phyloP scores from a whole-genome alignment of 2,797 vertebrate species.

The Intellagama lesueurii region DNA sequence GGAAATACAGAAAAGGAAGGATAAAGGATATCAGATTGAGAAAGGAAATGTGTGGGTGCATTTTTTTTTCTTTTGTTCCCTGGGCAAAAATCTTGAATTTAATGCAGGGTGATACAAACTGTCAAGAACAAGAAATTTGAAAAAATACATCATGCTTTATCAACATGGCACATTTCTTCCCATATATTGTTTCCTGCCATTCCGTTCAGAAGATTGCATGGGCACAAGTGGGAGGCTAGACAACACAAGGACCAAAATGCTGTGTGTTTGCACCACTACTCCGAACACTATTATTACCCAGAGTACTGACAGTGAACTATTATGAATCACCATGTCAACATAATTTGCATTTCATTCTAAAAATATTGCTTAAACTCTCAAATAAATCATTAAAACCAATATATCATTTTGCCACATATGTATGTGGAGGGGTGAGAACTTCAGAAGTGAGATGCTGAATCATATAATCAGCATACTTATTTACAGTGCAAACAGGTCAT shows the following conservation, averaged over 20 bases:
- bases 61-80: not conserved
- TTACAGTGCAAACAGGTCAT: not conserved
- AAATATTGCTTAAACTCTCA: slow-evolving; percentile 15
- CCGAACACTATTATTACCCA: not conserved
- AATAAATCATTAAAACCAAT: slow-evolving; percentile 12
- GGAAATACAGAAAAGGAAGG: not conserved
- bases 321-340: slow-evolving; percentile 33
- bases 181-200: not conserved
- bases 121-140: not conserved
- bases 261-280: slow-evolving; percentile 6
- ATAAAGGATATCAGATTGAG: not conserved
- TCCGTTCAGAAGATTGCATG: not conserved
- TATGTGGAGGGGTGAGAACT: not conserved
- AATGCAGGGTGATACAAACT: slow-evolving; percentile 2
- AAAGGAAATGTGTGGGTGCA: not conserved
- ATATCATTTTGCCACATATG: not conserved
- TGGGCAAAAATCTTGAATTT: not conserved
- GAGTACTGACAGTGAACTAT: slow-evolving; percentile 4
- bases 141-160: not conserved
- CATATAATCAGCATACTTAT: not conserved
- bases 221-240: not conserved
- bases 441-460: not conserved
- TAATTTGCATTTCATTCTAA: slow-evolving; percentile 17
- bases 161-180: slow-evolving; percentile 11
- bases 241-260: not conserved